phyloP scores from a whole-genome alignment of 1,140 invertebrate genomes.

The Bombus polaris region DNA sequence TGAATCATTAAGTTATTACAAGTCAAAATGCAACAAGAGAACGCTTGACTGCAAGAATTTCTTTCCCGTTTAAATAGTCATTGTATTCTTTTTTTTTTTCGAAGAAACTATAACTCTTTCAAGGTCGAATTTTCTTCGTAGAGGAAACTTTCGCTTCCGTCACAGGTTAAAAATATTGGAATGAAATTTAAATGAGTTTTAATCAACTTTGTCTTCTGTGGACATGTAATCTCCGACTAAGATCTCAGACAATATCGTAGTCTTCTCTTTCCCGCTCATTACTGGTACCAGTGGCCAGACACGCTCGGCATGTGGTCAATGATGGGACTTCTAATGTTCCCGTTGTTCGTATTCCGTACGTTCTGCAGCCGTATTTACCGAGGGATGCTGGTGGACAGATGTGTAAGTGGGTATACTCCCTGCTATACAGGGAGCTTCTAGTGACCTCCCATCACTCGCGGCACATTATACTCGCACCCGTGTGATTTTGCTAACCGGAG shows the following conservation, averaged over 20 bases:
- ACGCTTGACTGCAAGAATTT: too few species aligned
- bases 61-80: too few species aligned
- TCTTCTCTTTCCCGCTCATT: conserved; percentile 13
- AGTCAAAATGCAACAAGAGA: too few species aligned
- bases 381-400: conserved; percentile 81
- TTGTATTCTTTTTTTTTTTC: too few species aligned
- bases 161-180: too few species aligned
- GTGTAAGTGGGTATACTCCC: conserved; percentile 77
- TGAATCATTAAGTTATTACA: too few species aligned
- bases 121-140: too few species aligned
- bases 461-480: not conserved
- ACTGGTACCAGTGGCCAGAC: conserved; percentile 57
- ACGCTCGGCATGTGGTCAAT: conserved; percentile 74
- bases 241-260: conserved; percentile 40
- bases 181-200: not conserved
- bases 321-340: conserved; percentile 58
- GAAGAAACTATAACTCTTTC: too few species aligned
- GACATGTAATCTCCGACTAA: conserved; percentile 52
- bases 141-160: too few species aligned
- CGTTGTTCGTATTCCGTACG: conserved; percentile 67
- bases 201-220: conserved; percentile 32
- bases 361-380: conserved; percentile 65
- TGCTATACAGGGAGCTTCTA: conserved; percentile 10
- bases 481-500: not conserved
- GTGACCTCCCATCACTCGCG: conserved; percentile 19